Evolutionary conservation across 64 coral and sea anemone genomes (phyloP).

Genomic region (Stichodactyla mertensii): DNA sequence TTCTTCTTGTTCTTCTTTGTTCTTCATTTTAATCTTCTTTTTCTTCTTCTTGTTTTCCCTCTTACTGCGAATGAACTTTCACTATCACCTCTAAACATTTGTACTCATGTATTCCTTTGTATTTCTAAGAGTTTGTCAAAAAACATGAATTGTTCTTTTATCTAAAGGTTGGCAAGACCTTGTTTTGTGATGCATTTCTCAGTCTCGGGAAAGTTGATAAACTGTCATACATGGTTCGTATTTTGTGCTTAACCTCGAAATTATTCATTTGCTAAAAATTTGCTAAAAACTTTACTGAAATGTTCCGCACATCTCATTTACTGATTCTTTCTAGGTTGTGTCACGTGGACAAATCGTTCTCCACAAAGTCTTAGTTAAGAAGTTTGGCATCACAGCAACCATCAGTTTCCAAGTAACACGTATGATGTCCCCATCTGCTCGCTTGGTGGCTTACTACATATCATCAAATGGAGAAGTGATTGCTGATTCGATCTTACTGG

Average conservation of each 20-base stretch:
- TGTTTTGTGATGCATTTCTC: background rate
- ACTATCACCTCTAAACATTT: too few relatives aligned
- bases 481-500: slow-evolving; percentile 65
- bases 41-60: too few relatives aligned
- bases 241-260: background rate
- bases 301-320: background rate
- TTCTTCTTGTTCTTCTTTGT: too few relatives aligned
- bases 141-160: background rate
- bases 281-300: background rate
- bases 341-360: slow-evolving; percentile 63
- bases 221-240: background rate
- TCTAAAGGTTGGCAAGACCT: background rate
- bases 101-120: background rate
- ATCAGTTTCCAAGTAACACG: slow-evolving; percentile 58
- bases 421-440: slow-evolving; percentile 83
- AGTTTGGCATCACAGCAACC: slow-evolving; percentile 62
- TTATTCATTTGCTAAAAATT: background rate
- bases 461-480: slow-evolving; percentile 44
- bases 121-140: background rate
- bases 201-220: background rate
- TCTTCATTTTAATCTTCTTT: too few relatives aligned
- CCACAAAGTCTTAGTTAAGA: slow-evolving; percentile 40
- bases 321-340: slow-evolving; percentile 47
- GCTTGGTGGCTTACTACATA: slow-evolving; percentile 70
- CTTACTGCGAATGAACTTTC: too few relatives aligned